phyloP scores from a whole-genome alignment of 92 coral and sea anemone species.

The Epizoanthus rinbou region DNA sequence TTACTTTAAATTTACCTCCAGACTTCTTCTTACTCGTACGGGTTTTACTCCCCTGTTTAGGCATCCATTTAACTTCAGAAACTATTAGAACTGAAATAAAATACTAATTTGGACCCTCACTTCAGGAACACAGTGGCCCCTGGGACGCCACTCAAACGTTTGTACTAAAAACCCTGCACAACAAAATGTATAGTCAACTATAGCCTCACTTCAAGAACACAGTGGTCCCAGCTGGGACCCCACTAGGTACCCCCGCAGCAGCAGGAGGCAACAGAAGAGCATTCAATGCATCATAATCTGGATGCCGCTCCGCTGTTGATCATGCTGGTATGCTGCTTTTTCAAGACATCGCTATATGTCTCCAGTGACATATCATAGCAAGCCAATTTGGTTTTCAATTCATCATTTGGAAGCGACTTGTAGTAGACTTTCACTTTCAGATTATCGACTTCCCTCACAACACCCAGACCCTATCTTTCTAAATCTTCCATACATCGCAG shows the following conservation, averaged over 20 bases:
- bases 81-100: background rate
- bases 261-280: slow-evolving; percentile 3
- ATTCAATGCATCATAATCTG: background rate
- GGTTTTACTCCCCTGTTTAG: slow-evolving; percentile 26
- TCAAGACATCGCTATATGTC: background rate
- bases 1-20: slow-evolving; percentile 5
- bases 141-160: too few relatives aligned
- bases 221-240: too few relatives aligned
- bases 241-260: too few relatives aligned
- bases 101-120: too few relatives aligned
- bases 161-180: too few relatives aligned
- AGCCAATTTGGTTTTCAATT: background rate
- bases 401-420: slow-evolving; percentile 4
- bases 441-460: too few relatives aligned
- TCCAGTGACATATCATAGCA: background rate
- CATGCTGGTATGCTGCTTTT: background rate
- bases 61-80: slow-evolving; percentile 37
- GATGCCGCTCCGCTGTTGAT: background rate
- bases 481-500: background rate
- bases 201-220: too few relatives aligned
- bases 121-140: too few relatives aligned
- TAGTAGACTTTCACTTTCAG: background rate
- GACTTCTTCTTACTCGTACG: slow-evolving; percentile 18
- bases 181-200: too few relatives aligned
- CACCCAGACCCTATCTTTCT: too few relatives aligned